These are phyloP conservation scores for Larimichthys polyactis DNA, from an alignment of 2,113 vertebrate genomes.

Conservation along the genomic window DNA sequence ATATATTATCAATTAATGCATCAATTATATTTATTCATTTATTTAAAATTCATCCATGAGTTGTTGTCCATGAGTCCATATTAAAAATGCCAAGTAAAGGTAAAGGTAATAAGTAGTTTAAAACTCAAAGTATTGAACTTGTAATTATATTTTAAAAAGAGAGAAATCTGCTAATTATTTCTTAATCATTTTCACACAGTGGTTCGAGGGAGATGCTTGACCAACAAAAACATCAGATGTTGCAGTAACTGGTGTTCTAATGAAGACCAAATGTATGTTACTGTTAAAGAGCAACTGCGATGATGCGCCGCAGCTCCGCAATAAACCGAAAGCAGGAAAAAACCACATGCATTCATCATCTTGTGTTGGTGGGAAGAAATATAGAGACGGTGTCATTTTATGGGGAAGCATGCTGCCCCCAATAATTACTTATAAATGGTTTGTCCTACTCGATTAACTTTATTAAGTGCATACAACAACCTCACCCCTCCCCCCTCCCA, in stretches of 20 bases:
- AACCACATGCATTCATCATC: background rate
- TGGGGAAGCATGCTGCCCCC: background rate
- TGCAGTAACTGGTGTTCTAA: background rate
- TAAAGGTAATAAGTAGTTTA: no score
- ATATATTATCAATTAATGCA: no score
- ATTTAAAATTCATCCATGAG: background rate
- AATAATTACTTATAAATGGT: conserved; percentile 22
- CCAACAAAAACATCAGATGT: background rate
- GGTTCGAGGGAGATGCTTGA: background rate
- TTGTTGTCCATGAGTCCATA: no score
- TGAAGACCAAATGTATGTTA: background rate
- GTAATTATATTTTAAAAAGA: no score
- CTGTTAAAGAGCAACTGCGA: background rate
- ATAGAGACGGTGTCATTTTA: background rate
- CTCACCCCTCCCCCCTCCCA: background rate
- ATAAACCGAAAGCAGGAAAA: background rate
- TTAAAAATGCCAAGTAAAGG: background rate
- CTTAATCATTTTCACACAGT: background rate
- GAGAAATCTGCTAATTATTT: background rate
- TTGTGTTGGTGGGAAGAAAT: conserved; percentile 16
- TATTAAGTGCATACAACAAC: background rate
- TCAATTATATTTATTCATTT: background rate
- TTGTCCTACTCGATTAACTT: conserved; percentile 16
- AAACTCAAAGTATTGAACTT: no score
- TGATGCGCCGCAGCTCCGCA: background rate